Percentiles rank a stretch among this genome's conserved stretches.
phyloP scores from a whole-genome alignment of 2,113 vertebrate species.

The Butorides virescens region DNA sequence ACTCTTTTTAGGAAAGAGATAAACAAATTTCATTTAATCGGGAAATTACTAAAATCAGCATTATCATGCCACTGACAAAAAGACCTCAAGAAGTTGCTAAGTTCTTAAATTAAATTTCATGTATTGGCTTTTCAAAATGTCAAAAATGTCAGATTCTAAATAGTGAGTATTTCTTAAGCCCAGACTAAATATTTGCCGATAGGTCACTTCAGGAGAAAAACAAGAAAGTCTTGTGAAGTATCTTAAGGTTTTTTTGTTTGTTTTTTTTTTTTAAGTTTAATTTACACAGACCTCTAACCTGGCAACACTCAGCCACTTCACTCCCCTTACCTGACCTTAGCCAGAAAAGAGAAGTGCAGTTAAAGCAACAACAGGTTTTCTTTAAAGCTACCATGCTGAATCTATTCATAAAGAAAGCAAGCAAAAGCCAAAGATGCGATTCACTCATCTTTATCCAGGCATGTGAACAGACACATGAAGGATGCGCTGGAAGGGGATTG shows the following conservation, averaged over 20 bases:
- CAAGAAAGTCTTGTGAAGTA: not conserved
- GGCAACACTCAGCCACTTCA: not conserved
- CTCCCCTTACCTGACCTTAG: conserved; percentile 4
- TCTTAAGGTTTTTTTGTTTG: not conserved
- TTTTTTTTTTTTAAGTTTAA: not conserved
- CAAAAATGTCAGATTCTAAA: not conserved
- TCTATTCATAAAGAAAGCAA: not conserved
- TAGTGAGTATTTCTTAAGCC: not conserved
- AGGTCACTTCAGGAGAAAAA: conserved; percentile 9
- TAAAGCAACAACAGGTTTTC: not conserved
- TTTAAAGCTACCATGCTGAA: not conserved
- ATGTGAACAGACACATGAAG: not conserved
- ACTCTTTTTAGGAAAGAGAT: conserved; percentile 9
- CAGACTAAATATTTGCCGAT: conserved; percentile 26
- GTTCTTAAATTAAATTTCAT: conserved; percentile 17
- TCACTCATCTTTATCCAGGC: not conserved
- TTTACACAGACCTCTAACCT: conserved; percentile 3
- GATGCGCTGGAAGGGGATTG: not conserved
- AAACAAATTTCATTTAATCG: conserved; percentile 32
- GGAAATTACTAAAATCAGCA: conserved; percentile 17
- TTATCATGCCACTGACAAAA: not conserved
- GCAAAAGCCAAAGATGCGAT: not conserved
- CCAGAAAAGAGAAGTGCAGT: not conserved
- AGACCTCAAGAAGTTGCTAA: not conserved
- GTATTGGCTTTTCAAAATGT: conserved; percentile 4